Conservation (phyloP, 2,888 invertebrate genomes). For the Meganola albula region DNA sequence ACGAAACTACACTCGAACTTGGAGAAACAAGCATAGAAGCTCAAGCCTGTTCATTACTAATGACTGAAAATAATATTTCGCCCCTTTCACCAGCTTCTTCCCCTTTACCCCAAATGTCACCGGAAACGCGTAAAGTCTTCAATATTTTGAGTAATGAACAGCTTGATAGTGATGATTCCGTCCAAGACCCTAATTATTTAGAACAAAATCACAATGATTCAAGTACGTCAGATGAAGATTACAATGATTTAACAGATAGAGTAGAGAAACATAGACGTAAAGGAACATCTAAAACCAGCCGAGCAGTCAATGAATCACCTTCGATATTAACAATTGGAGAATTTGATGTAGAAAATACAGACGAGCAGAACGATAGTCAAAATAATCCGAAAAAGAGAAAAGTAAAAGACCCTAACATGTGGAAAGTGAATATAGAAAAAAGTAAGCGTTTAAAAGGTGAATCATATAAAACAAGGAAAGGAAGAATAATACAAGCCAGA, state of each 20-base stretch:
- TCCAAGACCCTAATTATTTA: neutral
- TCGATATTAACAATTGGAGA: neutral
- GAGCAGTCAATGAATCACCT: neutral
- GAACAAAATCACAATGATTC: neutral
- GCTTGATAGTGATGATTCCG: neutral
- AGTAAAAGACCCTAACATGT: conserved; percentile 6
- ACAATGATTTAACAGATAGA: neutral
- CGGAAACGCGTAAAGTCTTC: conserved; percentile 3
- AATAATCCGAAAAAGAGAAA: conserved; percentile 3
- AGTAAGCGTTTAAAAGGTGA: conserved; percentile 9
- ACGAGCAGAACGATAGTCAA: neutral
- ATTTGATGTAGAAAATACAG: neutral
- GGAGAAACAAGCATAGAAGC: too few species aligned
- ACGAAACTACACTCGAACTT: too few species aligned
- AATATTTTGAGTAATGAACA: conserved; percentile 1
- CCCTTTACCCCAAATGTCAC: conserved; percentile 4
- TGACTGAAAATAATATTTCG: too few species aligned
- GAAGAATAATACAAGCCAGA: conserved; percentile 6
- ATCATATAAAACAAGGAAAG: conserved; percentile 10
- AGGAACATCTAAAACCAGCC: neutral
- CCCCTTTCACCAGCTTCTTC: too few species aligned
- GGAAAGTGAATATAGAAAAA: conserved; percentile 5
- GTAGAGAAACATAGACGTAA: neutral
- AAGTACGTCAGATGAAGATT: neutral
- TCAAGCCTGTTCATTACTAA: too few species aligned